Evolutionary conservation across 2,113 vertebrate species (phyloP).

Genomic region (Propithecus coquereli): DNA sequence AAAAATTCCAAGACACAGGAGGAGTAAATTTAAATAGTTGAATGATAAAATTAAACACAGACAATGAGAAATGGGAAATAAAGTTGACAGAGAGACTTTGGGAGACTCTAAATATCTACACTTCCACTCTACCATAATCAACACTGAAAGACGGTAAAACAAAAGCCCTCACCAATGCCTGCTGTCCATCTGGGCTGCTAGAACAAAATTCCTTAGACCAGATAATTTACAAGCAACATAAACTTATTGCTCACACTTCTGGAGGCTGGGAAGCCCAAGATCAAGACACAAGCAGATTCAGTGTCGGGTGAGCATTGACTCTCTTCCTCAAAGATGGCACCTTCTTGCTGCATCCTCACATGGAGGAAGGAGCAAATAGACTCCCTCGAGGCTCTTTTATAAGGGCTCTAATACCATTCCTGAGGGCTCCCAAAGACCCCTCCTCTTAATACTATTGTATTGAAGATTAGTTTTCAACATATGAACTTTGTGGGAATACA

Average conservation of each 20-base stretch:
- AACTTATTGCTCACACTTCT: not conserved
- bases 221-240: not conserved
- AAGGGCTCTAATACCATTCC: not conserved
- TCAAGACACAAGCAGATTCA: not conserved
- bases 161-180: not conserved
- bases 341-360: not conserved
- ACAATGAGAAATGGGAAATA: not conserved
- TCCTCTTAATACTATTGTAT: not conserved
- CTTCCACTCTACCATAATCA: not conserved
- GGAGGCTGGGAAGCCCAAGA: not conserved
- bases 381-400: not conserved
- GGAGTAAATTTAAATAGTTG: not conserved
- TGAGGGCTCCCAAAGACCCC: not conserved
- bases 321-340: not conserved
- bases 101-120: slow-evolving; percentile 1
- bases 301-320: not conserved
- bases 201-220: not conserved
- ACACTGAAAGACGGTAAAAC: not conserved
- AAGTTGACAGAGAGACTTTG: not conserved
- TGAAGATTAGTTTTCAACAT: not conserved
- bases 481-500: not conserved
- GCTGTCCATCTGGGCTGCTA: not conserved
- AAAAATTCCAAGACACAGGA: not conserved
- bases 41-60: slow-evolving; percentile 10
- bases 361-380: not conserved